phyloP scores from a whole-genome alignment of 1,140 invertebrate genomes.

The Drosophila chauvacae region DNA sequence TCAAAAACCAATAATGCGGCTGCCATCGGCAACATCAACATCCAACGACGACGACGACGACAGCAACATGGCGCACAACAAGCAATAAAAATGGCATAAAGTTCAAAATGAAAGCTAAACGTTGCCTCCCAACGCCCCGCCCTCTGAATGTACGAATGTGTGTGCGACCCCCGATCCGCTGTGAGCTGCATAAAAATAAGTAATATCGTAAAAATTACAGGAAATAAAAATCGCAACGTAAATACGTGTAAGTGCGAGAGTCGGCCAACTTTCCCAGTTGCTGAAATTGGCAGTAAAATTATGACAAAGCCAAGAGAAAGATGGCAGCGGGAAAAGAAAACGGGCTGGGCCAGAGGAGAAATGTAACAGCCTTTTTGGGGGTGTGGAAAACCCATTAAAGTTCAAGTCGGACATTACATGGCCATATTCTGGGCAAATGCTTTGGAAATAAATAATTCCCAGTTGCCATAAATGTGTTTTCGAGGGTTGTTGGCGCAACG shows the following conservation, averaged over 20 bases:
- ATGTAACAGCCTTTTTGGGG: constrained; percentile 21
- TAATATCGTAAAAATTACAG: constrained; percentile 83
- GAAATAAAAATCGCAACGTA: constrained; percentile 82
- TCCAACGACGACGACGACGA: constrained; percentile 32
- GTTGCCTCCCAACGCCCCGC: constrained; percentile 30
- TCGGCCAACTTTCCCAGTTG: constrained; percentile 72
- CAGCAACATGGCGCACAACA: constrained; percentile 58
- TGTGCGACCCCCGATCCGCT: constrained; percentile 37
- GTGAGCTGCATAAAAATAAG: constrained; percentile 81
- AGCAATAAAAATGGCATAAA: constrained; percentile 76
- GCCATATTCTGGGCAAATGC: constrained; percentile 59
- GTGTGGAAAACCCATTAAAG: constrained; percentile 55
- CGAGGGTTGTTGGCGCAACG: constrained; percentile 16
- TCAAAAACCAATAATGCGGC: constrained; percentile 75
- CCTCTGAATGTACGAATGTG: neutral
- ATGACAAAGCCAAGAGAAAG: constrained; percentile 52
- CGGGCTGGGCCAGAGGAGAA: constrained; percentile 12
- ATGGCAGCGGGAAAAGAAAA: constrained; percentile 13
- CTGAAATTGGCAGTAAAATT: constrained; percentile 79
- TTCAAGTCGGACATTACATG: constrained; percentile 69
- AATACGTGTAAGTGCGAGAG: constrained; percentile 78
- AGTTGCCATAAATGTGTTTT: constrained; percentile 51
- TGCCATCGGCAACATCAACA: constrained; percentile 46
- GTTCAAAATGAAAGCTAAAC: constrained; percentile 80
- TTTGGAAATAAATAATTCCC: constrained; percentile 59